Conservation (phyloP, 2,797 vertebrate species). For the Artibeus jamaicensis region DNA sequence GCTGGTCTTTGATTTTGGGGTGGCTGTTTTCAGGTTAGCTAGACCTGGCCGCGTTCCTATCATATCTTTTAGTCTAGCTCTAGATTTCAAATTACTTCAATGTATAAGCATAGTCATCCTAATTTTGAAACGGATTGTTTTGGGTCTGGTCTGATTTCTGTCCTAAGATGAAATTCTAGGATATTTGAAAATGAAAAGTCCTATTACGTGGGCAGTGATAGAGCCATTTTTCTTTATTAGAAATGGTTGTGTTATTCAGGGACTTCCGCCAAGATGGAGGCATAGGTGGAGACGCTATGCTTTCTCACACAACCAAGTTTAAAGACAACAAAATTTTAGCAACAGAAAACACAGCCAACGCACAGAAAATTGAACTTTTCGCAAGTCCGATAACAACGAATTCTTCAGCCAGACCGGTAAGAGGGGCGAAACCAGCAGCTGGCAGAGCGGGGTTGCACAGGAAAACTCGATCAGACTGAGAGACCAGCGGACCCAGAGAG, state of each 20-base stretch:
- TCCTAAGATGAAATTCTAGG: background rate
- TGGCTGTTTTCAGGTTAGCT: background rate
- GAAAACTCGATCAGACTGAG: too few relatives aligned
- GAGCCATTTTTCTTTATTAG: background rate
- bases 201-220: background rate
- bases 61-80: background rate
- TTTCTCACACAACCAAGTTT: too few relatives aligned
- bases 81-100: background rate
- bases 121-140: background rate
- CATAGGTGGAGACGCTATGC: too few relatives aligned
- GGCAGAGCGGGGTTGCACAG: too few relatives aligned
- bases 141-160: constrained; percentile 14
- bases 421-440: too few relatives aligned
- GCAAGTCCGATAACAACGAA: too few relatives aligned
- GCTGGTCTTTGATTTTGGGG: background rate
- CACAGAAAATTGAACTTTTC: too few relatives aligned
- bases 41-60: background rate
- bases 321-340: too few relatives aligned
- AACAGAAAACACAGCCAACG: too few relatives aligned
- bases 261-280: too few relatives aligned
- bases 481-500: too few relatives aligned
- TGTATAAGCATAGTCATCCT: background rate
- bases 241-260: background rate
- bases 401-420: too few relatives aligned
- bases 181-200: background rate